Base-by-base conservation (phyloP, 2,113 vertebrate species). In the Nasalis larvatus region DNA sequence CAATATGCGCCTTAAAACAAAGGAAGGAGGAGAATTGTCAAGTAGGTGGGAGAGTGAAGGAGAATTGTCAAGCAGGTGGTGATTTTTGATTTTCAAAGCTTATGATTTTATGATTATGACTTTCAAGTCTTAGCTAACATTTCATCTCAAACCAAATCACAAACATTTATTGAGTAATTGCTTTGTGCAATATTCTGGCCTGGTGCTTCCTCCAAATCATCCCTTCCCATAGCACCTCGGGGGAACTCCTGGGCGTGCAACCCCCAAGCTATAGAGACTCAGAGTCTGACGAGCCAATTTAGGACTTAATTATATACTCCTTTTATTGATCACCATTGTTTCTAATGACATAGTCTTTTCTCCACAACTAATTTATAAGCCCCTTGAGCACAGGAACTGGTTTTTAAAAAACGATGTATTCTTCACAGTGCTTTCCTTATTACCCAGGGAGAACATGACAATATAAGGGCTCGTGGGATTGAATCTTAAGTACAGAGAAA, bases 311-410 rank as follows among this genome's bases (percentile, higher is more conserved):
- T 74, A 81, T 77, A 63, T 14, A 21, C 37, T 27, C 12, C 25
- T 69, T 95, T 84, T 89, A 91, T 86, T n/a, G 95, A 86, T 93
- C 54, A 47, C 77, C 52, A 18, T 58, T 81, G 47, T 97, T 94
- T 80, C 74, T 77, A 77, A 68, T 30, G 73, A 91, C 91, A 17
- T 74, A 47, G 25, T 73, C 66, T 87, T 58, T 49, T 85, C 63
- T 89, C 42, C 21, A 91, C n/a, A 89, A 10, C 52, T 77, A 68
- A 88, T 89, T 96, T 91, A 73, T 86, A 60, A 68, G 42, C 47
- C n/a, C 60, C 60, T 84, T 49, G 58, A 68, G 58, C 66, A 30
- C 11, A 91, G 71, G 66, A 58, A 58, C 27, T 37, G n/a, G 37
- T 32, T 94, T 89, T 85, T 1, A 16, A 42, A 68, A 80, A 95